Base-by-base conservation (phyloP, 2,888 invertebrate species). In the Nineta flava region DNA sequence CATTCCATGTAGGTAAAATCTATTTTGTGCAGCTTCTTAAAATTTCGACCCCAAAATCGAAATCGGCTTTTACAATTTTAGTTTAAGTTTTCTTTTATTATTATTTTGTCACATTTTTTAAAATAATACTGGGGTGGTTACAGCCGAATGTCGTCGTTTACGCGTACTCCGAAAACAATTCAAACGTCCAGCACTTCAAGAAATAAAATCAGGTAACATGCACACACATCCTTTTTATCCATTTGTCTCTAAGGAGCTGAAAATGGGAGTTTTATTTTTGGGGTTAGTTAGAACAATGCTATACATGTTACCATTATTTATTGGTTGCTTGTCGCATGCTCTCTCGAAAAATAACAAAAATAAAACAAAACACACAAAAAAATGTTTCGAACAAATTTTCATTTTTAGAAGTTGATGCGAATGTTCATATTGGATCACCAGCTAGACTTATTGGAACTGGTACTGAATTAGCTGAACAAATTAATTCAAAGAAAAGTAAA, bases 351-450 rank as follows among this genome's bases (percentile, higher is more conserved):
- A 26, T n/a, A 26, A 26, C 26, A 26, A 26, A 26, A 7, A 19
- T 3, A 19, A 2, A 19, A 19, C 2, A 2, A 19, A 19, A 19
- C 26, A 26, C 26, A 26, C 7, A 26, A 7, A 3, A 5, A 26
- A 26, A 7, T 2, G 26, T 26, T 26, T 26, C 26, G 26, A 7
- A 26, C 26, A 26, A 26, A 26, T 26, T 26, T 26, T 26, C 7
- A 26, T 26, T 26, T 62, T 50, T 52, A 69, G 68, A 65, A 42
- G 65, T 66, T 47, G 74, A 75, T 61, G 74, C 76, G 0, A 68
- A 65, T 53, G 67, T 68, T 52, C 76, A 76, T 57, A 75, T 77
- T 49, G 77, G 77, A 9, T 73, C 75, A 3, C 67, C 68, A 9
- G 62, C 63, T 21, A 68, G 63, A 57, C 62, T 65, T 57, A 57